A percentile compares a stretch with the other conserved stretches of the same genome.
Evolutionary conservation across 92 coral and sea anemone genomes (phyloP).

Genomic region (Bergia sp.): DNA sequence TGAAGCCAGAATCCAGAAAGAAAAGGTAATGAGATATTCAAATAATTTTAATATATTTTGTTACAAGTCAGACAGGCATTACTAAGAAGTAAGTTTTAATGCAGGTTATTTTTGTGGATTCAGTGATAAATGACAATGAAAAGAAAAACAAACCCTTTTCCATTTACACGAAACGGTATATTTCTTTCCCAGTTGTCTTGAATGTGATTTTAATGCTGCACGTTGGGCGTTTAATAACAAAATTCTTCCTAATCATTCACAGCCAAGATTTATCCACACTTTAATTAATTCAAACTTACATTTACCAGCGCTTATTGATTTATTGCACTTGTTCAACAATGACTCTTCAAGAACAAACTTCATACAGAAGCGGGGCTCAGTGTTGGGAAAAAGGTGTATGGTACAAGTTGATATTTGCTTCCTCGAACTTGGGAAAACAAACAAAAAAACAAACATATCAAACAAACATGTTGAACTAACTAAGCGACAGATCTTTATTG

Average conservation of each 20-base stretch:
- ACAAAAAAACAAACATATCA: neutral
- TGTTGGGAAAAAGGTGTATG: neutral
- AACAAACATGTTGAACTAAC: neutral
- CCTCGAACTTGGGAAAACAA: slow-evolving; percentile 22
- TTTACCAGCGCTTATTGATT: neutral
- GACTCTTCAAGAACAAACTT: neutral
- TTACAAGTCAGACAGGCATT: neutral
- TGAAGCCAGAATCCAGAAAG: neutral
- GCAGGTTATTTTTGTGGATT: too few relatives aligned
- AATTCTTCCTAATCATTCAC: neutral
- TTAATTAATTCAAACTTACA: neutral
- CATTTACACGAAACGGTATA: neutral
- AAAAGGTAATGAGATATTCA: neutral
- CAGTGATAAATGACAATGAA: neutral
- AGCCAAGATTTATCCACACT: neutral
- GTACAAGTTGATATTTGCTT: neutral
- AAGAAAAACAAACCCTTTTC: too few relatives aligned
- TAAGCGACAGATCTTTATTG: neutral
- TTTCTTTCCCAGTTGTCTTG: neutral
- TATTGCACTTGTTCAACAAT: neutral
- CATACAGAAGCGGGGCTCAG: neutral
- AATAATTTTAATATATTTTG: neutral
- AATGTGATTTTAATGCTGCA: too few relatives aligned
- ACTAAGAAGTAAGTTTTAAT: too few relatives aligned
- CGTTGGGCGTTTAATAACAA: neutral